Evolutionary conservation across 2,113 vertebrate species (phyloP).

Genomic region (Gasterosteus nipponicus): DNA sequence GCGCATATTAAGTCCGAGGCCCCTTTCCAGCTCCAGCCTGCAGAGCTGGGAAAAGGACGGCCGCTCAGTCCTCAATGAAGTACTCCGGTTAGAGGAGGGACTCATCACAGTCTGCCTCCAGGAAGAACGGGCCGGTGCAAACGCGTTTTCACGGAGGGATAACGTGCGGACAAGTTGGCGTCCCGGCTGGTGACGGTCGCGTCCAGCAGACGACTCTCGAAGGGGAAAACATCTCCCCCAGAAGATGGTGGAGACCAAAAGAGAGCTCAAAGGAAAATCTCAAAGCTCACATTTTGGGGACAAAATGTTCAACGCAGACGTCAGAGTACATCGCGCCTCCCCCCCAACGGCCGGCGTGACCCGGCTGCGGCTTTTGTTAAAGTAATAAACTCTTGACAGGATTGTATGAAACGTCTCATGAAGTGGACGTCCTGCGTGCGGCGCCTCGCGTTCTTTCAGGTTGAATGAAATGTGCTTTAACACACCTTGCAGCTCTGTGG

Average conservation of each 20-base stretch:
- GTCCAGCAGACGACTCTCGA: no score
- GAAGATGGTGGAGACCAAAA: constrained; percentile 25
- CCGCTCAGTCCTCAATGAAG: constrained; percentile 22
- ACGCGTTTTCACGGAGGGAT: neutral
- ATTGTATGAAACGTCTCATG: neutral
- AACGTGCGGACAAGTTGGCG: no score
- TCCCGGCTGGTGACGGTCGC: no score
- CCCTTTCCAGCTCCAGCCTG: constrained; percentile 50
- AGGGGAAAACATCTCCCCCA: neutral
- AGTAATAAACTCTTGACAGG: no score
- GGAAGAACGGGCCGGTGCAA: constrained; percentile 25
- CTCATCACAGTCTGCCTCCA: constrained; percentile 41
- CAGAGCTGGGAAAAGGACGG: constrained; percentile 32
- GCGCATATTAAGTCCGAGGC: constrained; percentile 49
- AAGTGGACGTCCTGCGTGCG: neutral
- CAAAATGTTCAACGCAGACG: neutral
- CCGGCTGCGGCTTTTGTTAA: no score
- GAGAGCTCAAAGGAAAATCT: constrained; percentile 11
- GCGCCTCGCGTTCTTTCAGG: neutral
- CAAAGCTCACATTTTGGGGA: no score
- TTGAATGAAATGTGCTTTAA: neutral
- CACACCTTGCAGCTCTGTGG: no score
- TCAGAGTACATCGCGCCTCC: no score
- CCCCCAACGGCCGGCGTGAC: no score
- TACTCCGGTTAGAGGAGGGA: constrained; percentile 34